Evolutionary conservation across 2,888 invertebrate species (phyloP).

Genomic region (Lasioglossum leucozonium): DNA sequence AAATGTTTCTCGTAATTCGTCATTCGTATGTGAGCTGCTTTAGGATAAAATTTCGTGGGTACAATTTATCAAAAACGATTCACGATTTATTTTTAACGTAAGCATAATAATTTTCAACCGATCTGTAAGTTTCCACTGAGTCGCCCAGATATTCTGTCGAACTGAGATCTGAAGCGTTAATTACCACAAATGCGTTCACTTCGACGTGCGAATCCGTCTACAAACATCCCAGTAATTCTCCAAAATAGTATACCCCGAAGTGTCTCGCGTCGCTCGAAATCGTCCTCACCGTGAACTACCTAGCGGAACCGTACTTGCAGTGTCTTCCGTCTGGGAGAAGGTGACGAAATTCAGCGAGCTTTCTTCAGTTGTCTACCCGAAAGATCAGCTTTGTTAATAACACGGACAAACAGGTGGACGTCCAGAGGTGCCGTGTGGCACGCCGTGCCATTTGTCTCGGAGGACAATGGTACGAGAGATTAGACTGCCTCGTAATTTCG

Average conservation of each 20-base stretch:
- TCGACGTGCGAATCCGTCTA: not conserved
- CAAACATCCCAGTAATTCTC: not conserved
- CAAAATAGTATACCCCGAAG: not conserved
- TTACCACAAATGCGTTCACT: not conserved
- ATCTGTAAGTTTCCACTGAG: not conserved
- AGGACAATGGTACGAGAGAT: slow-evolving; percentile 51
- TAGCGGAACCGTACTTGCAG: slow-evolving; percentile 11
- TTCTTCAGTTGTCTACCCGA: not conserved
- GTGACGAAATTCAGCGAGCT: not conserved
- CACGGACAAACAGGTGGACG: slow-evolving; percentile 11
- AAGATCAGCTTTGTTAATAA: not conserved
- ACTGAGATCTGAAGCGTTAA: not conserved
- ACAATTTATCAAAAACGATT: not conserved
- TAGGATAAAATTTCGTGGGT: not conserved
- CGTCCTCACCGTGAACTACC: slow-evolving; percentile 1
- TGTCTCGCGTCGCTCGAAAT: not conserved
- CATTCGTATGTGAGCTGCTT: not conserved
- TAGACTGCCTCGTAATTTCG: slow-evolving; percentile 65
- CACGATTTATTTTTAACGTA: not conserved
- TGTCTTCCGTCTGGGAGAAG: slow-evolving; percentile 6
- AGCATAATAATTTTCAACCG: not conserved
- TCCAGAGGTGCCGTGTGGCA: not conserved
- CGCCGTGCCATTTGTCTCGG: slow-evolving; percentile 36
- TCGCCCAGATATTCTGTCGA: not conserved
- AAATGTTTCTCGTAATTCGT: not conserved